Evolutionary conservation across 2,113 vertebrate genomes (phyloP).

Genomic region (Oncorhynchus masou): DNA sequence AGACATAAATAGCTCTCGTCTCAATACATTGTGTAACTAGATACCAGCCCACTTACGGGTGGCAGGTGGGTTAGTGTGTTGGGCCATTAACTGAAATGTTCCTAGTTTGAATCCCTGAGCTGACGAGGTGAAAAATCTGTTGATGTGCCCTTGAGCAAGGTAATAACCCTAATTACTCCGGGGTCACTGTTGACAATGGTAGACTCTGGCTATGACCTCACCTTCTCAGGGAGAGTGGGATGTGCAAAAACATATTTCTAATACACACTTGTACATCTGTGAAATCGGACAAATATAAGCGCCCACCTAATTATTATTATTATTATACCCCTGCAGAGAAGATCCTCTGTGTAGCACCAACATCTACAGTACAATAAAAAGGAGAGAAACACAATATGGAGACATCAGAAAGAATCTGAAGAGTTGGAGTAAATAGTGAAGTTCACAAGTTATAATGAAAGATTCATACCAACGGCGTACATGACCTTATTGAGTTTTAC

Average conservation of each 20-base stretch:
- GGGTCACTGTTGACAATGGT: no score
- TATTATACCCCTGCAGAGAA: slow-evolving; percentile 30
- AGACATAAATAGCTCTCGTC: slow-evolving; percentile 68
- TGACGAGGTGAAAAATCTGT: no score
- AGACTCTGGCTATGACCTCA: no score
- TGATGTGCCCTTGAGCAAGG: no score
- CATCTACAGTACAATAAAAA: slow-evolving; percentile 9
- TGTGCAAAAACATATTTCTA: no score
- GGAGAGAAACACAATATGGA: not conserved
- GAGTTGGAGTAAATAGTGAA: not conserved
- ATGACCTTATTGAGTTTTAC: not conserved
- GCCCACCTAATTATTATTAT: no score
- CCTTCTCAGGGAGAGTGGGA: no score
- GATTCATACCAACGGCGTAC: not conserved
- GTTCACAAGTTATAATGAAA: not conserved
- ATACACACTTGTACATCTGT: no score
- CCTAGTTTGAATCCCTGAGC: no score
- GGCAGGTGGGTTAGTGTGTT: slow-evolving; percentile 20
- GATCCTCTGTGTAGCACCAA: slow-evolving; percentile 21
- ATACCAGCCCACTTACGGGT: slow-evolving; percentile 40
- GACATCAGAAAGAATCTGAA: not conserved
- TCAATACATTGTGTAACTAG: slow-evolving; percentile 61
- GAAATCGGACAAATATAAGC: no score
- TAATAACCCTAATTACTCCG: no score
- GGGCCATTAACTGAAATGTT: no score